Evolutionary conservation across 2,888 invertebrate species (phyloP).

Genomic region (Eilema caniola): DNA sequence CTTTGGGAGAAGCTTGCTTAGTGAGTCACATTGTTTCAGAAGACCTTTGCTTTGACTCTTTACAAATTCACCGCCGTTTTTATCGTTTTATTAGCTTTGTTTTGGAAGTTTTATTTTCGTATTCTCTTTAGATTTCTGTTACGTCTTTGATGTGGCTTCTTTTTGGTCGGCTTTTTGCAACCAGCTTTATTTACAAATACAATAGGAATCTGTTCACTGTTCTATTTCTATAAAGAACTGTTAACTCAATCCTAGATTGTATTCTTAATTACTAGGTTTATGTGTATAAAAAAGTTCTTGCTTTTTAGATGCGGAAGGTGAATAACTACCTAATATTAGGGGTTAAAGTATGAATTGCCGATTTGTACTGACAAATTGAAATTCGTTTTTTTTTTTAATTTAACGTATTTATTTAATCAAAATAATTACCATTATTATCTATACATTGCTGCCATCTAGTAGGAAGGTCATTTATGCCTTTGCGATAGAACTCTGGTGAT

Average conservation of each 20-base stretch:
- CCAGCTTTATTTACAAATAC: slow-evolving; percentile 41
- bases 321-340: too few species aligned
- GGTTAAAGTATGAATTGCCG: too few species aligned
- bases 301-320: neutral
- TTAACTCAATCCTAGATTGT: slow-evolving; percentile 31
- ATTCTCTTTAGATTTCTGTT: slow-evolving; percentile 64
- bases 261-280: slow-evolving; percentile 41
- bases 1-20: slow-evolving; percentile 59
- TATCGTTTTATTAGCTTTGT: slow-evolving; percentile 79
- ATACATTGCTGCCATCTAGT: too few species aligned
- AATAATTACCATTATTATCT: too few species aligned
- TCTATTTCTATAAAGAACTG: slow-evolving; percentile 42
- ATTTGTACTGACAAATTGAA: too few species aligned
- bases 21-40: slow-evolving; percentile 72
- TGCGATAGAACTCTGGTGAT: too few species aligned
- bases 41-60: slow-evolving; percentile 68
- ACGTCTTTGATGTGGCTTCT: slow-evolving; percentile 69
- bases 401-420: too few species aligned
- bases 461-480: too few species aligned
- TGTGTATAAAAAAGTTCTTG: slow-evolving; percentile 27
- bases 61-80: slow-evolving; percentile 75
- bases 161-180: slow-evolving; percentile 45
- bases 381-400: too few species aligned
- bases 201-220: slow-evolving; percentile 44
- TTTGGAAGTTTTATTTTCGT: slow-evolving; percentile 69